These are phyloP conservation scores for Scartelaos histophorus DNA, from an alignment of 2,113 vertebrate genomes.

Conservation along the genomic window DNA sequence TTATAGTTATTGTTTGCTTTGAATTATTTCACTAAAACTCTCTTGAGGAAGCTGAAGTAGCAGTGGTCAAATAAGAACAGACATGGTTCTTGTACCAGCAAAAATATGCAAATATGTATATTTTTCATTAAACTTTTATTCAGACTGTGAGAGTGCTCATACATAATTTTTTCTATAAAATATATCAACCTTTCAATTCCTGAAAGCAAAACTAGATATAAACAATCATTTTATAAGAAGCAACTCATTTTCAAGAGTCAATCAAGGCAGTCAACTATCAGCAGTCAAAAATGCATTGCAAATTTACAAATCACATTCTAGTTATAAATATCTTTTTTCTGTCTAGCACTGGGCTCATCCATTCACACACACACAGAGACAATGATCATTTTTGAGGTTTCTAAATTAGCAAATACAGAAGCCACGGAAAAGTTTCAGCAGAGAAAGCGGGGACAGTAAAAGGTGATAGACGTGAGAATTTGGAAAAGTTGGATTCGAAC, in stretches of 20 bases:
- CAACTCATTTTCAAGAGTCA: constrained; percentile 71
- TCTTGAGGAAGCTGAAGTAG: neutral
- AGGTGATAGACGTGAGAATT: constrained; percentile 13
- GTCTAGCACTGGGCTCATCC: constrained; percentile 53
- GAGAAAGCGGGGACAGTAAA: constrained; percentile 42
- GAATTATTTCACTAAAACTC: neutral
- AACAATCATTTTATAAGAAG: constrained; percentile 72
- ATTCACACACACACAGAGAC: constrained; percentile 32
- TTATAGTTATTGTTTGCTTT: neutral
- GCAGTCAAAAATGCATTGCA: constrained; percentile 59
- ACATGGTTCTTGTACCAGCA: no score
- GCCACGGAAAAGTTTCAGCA: constrained; percentile 40
- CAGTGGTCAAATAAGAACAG: neutral
- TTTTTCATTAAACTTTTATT: constrained; percentile 67
- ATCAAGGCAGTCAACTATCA: constrained; percentile 66
- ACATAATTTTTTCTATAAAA: constrained; percentile 74
- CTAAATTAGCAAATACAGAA: constrained; percentile 59
- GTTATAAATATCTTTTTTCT: constrained; percentile 41
- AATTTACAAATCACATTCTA: constrained; percentile 71
- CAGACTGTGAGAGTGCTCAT: constrained; percentile 69
- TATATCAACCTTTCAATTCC: constrained; percentile 73
- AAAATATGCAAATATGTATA: neutral
- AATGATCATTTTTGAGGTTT: constrained; percentile 39
- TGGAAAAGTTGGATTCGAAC: constrained; percentile 30
- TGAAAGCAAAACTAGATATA: constrained; percentile 75